Base-by-base conservation (phyloP, 2,888 invertebrate genomes). In the Noctua fimbriata region DNA sequence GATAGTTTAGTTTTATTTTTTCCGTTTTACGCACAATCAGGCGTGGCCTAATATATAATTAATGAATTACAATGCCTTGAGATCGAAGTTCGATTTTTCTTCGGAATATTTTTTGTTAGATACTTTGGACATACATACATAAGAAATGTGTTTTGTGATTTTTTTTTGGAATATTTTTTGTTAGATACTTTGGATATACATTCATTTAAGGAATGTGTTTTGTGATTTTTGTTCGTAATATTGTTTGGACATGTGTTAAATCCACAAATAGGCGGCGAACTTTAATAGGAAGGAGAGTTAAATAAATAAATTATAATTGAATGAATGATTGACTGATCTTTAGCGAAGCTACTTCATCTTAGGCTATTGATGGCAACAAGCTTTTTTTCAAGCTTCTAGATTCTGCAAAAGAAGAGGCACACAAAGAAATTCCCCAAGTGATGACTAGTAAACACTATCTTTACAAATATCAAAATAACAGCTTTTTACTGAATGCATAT, bases 61-160 rank as follows among this genome's bases (percentile, higher is more conserved):
- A 70, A 87, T 63, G 60, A 75, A 79, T 87, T 36, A 87, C 24
- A 63, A 72, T 72, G 69, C 72, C 70, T 55, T n/a, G 16, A 52
- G 58, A 36, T 65, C 21, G 16, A 36, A 41, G 28, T 65, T 47
- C 65, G 47, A 32, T 0, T 14, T 32, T 47, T 52, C n/a, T n/a
- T n/a, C n/a, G n/a, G n/a, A n/a, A n/a, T n/a, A n/a, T n/a, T 67
- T 76, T 14, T 78, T 63, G 24, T 10, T 6, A 12, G 32, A 1
- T n/a, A n/a, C n/a, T 41, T 78, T 41, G 4, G 5, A 0, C 10
- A 14, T 21, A 21, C n/a, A n/a, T n/a, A n/a, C n/a, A n/a, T n/a
- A n/a, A n/a, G n/a, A n/a, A n/a, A n/a, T n/a, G n/a, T n/a, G n/a
- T n/a, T n/a, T n/a, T n/a, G n/a, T n/a, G n/a, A n/a, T n/a, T n/a